A percentile compares a stretch with the other conserved stretches of the same genome.
These are phyloP conservation scores for Autographa pulchrina DNA, from an alignment of 2,888 invertebrate genomes.

Conservation along the genomic window DNA sequence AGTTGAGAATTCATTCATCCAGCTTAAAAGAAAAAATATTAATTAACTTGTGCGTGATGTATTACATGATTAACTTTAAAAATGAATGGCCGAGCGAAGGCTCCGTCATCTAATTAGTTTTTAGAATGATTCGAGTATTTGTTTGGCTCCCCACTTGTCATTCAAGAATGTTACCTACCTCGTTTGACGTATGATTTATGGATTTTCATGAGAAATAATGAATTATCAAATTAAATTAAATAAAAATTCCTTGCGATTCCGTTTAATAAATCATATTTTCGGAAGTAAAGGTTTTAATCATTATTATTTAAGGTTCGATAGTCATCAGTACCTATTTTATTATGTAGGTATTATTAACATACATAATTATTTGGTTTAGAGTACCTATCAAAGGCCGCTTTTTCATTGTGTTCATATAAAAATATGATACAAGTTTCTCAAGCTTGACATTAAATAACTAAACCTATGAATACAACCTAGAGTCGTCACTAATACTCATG, in stretches of 20 bases:
- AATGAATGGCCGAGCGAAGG: slow-evolving; percentile 30
- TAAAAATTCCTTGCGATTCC: background rate
- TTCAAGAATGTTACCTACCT: slow-evolving; percentile 12
- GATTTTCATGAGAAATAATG: slow-evolving; percentile 10
- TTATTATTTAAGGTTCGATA: background rate
- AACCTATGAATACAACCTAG: background rate
- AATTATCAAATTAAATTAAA: slow-evolving; percentile 6
- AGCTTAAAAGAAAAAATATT: slow-evolving; percentile 28
- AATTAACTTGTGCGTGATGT: slow-evolving; percentile 27
- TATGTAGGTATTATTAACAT: no score
- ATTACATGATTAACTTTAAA: slow-evolving; percentile 30
- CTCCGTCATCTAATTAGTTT: slow-evolving; percentile 27
- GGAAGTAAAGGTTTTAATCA: background rate
- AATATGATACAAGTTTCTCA: no score
- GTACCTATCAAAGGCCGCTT: no score
- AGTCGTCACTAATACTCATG: background rate
- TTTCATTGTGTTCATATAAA: no score
- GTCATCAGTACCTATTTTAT: no score
- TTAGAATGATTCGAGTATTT: slow-evolving; percentile 8
- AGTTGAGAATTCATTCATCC: slow-evolving; percentile 23
- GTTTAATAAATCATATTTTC: background rate
- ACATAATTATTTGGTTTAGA: no score
- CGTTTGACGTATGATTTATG: slow-evolving; percentile 25
- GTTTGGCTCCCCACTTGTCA: slow-evolving; percentile 1
- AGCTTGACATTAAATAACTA: background rate